Conservation (phyloP, 1,140 invertebrate genomes). For the Whitmania pigra region DNA sequence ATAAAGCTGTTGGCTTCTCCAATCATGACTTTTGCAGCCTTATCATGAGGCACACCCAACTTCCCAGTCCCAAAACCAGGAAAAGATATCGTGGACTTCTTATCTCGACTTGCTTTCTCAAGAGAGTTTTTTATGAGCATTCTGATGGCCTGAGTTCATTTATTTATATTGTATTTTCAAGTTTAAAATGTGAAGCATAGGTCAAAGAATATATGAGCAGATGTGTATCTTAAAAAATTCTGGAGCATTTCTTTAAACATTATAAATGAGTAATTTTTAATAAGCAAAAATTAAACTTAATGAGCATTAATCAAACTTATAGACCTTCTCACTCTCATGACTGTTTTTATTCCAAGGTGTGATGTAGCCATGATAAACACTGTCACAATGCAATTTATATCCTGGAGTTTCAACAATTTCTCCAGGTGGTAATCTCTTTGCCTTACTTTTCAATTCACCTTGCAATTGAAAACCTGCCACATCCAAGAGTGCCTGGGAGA, state of each 20-base stretch:
- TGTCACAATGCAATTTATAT: not conserved
- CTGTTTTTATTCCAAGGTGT: not conserved
- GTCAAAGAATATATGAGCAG: not conserved
- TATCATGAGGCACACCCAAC: not conserved
- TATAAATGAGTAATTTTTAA: too few relatives aligned
- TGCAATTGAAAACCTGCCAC: not conserved
- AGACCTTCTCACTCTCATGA: not conserved
- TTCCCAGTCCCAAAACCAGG: not conserved
- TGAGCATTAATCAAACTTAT: too few relatives aligned
- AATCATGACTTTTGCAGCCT: not conserved
- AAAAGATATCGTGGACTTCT: not conserved
- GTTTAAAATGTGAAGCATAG: not conserved
- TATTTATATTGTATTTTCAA: not conserved
- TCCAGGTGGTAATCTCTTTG: not conserved
- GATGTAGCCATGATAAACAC: not conserved
- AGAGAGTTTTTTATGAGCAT: not conserved
- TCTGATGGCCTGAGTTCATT: not conserved
- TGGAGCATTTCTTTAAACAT: too few relatives aligned
- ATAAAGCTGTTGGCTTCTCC: not conserved
- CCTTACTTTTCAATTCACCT: not conserved
- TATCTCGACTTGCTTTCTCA: not conserved
- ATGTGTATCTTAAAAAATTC: too few relatives aligned
- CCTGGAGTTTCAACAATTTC: conserved; percentile 1
- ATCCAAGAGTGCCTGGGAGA: not conserved
- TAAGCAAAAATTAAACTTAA: too few relatives aligned